These are phyloP conservation scores for Nyctibius bracteatus DNA, from an alignment of 2,113 vertebrate species.

Conservation along the genomic window DNA sequence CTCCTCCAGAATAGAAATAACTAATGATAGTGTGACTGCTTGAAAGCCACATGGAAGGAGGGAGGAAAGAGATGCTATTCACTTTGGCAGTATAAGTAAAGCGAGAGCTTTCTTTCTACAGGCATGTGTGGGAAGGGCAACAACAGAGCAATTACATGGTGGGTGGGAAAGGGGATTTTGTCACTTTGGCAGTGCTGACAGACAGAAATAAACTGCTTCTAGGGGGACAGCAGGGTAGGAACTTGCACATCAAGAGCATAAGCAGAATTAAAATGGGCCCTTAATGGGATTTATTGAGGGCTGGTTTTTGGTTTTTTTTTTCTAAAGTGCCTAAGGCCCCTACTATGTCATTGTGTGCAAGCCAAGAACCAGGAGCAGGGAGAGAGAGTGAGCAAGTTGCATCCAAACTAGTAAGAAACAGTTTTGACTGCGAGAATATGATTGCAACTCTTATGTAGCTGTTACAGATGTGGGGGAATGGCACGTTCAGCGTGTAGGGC, in stretches of 20 bases:
- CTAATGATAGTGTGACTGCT: constrained; percentile 40
- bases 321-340: constrained; percentile 16
- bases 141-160: constrained; percentile 65
- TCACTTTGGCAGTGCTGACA: constrained; percentile 60
- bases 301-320: background rate
- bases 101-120: constrained; percentile 29
- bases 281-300: constrained; percentile 34
- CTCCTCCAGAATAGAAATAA: constrained; percentile 16
- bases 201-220: constrained; percentile 66
- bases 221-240: constrained; percentile 47
- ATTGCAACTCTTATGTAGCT: background rate
- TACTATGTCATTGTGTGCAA: constrained; percentile 3
- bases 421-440: background rate
- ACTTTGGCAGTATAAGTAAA: constrained; percentile 33
- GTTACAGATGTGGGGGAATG: background rate
- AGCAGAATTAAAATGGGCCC: constrained; percentile 56
- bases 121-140: constrained; percentile 62
- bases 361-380: background rate
- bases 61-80: constrained; percentile 45
- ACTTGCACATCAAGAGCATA: constrained; percentile 55
- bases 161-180: constrained; percentile 64
- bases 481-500: accelerated
- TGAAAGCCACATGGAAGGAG: constrained; percentile 30
- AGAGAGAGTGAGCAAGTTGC: background rate
- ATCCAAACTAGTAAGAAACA: background rate